Percentiles rank a stretch among this genome's conserved stretches.
Evolutionary conservation across 1,140 invertebrate species (phyloP).

Genomic region (Drosophila lacteicornis): DNA sequence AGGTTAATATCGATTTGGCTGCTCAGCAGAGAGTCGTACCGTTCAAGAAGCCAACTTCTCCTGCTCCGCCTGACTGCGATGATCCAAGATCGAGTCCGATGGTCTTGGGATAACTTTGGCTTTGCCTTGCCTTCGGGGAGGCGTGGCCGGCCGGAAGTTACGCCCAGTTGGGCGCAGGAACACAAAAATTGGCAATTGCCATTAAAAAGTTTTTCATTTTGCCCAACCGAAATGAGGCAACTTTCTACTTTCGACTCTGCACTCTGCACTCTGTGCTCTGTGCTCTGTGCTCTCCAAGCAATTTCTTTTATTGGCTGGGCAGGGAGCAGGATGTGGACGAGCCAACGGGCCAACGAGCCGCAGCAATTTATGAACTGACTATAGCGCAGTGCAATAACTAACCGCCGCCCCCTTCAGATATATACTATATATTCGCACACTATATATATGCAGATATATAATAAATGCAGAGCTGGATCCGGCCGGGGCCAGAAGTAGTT

Average conservation of each 20-base stretch:
- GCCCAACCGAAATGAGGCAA: slow-evolving; percentile 43
- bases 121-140: not conserved
- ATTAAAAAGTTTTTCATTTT: slow-evolving; percentile 69
- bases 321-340: slow-evolving; percentile 25
- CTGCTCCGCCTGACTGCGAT: not conserved
- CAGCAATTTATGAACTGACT: slow-evolving; percentile 82
- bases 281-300: slow-evolving; percentile 19
- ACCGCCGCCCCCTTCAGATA: slow-evolving; percentile 28
- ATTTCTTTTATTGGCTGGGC: slow-evolving; percentile 52
- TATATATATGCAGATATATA: slow-evolving; percentile 33
- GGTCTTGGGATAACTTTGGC: slow-evolving; percentile 36
- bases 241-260: slow-evolving; percentile 22
- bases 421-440: slow-evolving; percentile 39
- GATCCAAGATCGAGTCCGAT: slow-evolving; percentile 26
- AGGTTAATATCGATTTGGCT: slow-evolving; percentile 8
- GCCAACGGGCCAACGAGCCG: slow-evolving; percentile 59
- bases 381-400: slow-evolving; percentile 57
- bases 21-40: too few species aligned
- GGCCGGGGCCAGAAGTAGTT: slow-evolving; percentile 69
- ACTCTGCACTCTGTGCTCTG: not conserved
- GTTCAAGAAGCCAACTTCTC: not conserved
- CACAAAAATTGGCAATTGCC: slow-evolving; percentile 41
- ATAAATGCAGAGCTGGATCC: slow-evolving; percentile 47
- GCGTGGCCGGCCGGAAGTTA: slow-evolving; percentile 28
- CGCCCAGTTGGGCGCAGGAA: slow-evolving; percentile 4